Percentiles rank a stretch among this genome's conserved stretches.
Evolutionary conservation across 2,797 vertebrate species (phyloP).

Genomic region (Tokudaia muenninki): DNA sequence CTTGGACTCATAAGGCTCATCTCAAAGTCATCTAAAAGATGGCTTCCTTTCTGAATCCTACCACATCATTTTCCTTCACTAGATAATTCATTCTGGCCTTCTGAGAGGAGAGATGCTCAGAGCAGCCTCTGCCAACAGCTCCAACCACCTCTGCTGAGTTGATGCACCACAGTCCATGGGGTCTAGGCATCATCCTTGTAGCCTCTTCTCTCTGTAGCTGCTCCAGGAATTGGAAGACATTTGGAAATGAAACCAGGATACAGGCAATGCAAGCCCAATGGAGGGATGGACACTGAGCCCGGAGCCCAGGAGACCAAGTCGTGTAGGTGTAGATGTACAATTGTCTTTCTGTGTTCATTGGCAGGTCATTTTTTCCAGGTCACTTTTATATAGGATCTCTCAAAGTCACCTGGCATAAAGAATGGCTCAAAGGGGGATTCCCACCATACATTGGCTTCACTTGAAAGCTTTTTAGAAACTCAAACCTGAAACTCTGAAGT

Average conservation of each 20-base stretch:
- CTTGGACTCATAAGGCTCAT: not conserved
- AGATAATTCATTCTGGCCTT: conserved; percentile 68
- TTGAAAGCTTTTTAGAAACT: not conserved
- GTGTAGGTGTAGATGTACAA: not conserved
- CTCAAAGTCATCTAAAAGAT: not conserved
- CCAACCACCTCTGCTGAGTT: not conserved
- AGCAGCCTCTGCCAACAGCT: not conserved
- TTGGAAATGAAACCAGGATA: not conserved
- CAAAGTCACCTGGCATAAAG: not conserved
- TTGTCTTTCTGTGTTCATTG: not conserved
- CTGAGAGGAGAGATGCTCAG: conserved; percentile 11
- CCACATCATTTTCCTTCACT: conserved; percentile 65
- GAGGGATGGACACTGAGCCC: not conserved
- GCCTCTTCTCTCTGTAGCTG: not conserved
- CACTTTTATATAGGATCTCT: not conserved
- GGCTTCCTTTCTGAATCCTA: conserved; percentile 4
- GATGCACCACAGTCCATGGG: not conserved
- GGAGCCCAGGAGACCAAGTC: fast-evolving
- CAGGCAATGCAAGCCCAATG: not conserved
- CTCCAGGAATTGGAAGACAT: not conserved
- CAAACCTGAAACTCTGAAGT: not conserved
- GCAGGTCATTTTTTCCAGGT: not conserved
- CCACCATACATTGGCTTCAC: not conserved
- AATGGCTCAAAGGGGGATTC: not conserved
- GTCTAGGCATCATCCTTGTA: not conserved